A percentile compares a stretch with the other conserved stretches of the same genome.
These are phyloP conservation scores for Zonitis immaculata DNA, from an alignment of 2,888 invertebrate species.

Conservation along the genomic window DNA sequence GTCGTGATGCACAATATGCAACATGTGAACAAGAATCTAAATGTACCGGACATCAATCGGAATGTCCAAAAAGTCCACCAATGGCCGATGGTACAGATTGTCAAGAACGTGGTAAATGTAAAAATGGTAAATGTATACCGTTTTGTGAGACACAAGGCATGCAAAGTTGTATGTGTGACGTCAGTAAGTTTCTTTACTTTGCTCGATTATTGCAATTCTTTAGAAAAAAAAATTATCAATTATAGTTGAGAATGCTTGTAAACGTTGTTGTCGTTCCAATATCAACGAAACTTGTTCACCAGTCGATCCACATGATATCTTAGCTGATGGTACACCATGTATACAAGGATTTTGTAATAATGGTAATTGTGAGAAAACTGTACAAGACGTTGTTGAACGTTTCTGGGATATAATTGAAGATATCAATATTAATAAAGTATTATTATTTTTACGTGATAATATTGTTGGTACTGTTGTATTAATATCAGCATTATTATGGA, in stretches of 20 bases:
- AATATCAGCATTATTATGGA: slow-evolving; percentile 89
- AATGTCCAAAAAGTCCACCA: slow-evolving; percentile 81
- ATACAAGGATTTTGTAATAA: slow-evolving; percentile 96
- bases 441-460: slow-evolving; percentile 85
- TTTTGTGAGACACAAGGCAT: slow-evolving; percentile 91
- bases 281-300: slow-evolving; percentile 90
- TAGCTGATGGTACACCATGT: slow-evolving; percentile 92
- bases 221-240: slow-evolving; percentile 5
- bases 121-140: slow-evolving; percentile 86
- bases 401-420: slow-evolving; percentile 98
- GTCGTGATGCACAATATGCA: slow-evolving; percentile 84
- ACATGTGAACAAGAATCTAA: slow-evolving; percentile 91
- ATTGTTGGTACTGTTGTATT: slow-evolving; percentile 91
- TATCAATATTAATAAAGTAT: slow-evolving; percentile 88
- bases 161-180: slow-evolving; percentile 96
- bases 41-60: slow-evolving; percentile 76
- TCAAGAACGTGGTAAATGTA: slow-evolving; percentile 86
- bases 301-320: slow-evolving; percentile 79
- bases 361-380: slow-evolving; percentile 90
- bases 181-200: slow-evolving; percentile 55
- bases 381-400: slow-evolving; percentile 91
- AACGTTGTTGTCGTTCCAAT: slow-evolving; percentile 87
- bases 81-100: slow-evolving; percentile 84
- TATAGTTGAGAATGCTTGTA: slow-evolving; percentile 88
- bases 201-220: not conserved